Percentiles rank a stretch among this genome's conserved stretches.
phyloP scores from a whole-genome alignment of 2,113 vertebrate genomes.

The Dasypus novemcinctus region DNA sequence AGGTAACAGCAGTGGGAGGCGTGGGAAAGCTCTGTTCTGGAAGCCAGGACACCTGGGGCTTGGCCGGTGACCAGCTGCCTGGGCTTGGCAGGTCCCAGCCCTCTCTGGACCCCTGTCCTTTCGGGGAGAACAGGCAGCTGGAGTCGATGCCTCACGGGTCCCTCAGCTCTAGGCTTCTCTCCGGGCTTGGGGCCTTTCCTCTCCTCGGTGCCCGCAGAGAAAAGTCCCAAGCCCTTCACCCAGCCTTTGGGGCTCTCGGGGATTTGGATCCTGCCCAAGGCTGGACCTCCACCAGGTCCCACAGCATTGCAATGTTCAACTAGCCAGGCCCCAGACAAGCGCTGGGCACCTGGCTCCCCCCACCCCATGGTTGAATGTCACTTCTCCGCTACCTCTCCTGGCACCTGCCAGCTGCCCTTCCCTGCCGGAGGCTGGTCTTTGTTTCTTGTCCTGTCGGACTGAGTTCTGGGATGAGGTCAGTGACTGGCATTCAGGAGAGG shows the following conservation, averaged over 20 bases:
- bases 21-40: not conserved
- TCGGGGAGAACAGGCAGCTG: not conserved
- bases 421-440: not conserved
- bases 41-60: not conserved
- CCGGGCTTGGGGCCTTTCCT: not conserved
- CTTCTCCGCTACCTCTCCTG: not conserved
- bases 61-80: not conserved
- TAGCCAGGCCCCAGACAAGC: not conserved
- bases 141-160: not conserved
- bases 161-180: not conserved
- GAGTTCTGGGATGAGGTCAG: not conserved
- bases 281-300: not conserved
- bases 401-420: not conserved
- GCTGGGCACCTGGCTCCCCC: accelerated
- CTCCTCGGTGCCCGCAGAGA: not conserved
- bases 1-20: not conserved
- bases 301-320: too few species aligned
- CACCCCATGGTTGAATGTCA: not conserved
- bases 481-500: too few species aligned
- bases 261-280: not conserved
- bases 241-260: not conserved
- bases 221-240: not conserved
- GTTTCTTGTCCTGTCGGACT: not conserved
- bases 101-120: not conserved
- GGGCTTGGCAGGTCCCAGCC: not conserved